phyloP scores from a whole-genome alignment of 2,797 vertebrate genomes.

The Scolopax rusticola region DNA sequence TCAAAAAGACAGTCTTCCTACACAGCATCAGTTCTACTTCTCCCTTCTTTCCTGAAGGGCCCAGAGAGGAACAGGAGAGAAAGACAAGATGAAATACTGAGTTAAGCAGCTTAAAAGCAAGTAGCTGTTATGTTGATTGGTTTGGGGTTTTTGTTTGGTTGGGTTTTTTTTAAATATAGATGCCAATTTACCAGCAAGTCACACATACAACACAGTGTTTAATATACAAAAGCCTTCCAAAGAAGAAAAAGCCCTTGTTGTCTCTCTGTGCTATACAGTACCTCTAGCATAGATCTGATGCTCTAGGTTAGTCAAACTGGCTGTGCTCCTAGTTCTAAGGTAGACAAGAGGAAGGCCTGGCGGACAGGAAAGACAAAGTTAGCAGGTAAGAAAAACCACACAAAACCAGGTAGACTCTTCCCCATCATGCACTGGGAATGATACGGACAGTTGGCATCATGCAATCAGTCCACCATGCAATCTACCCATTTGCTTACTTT shows the following conservation, averaged over 20 bases:
- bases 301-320: constrained; percentile 97
- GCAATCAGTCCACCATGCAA: background rate
- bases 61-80: background rate
- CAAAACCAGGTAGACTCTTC: background rate
- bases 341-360: constrained; percentile 95
- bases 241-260: background rate
- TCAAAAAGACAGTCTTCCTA: background rate
- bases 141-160: background rate
- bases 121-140: fast-evolving
- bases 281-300: constrained; percentile 96
- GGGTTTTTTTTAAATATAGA: background rate
- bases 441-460: background rate
- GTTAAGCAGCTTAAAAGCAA: background rate
- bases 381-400: constrained; percentile 69
- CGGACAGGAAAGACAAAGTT: constrained; percentile 90
- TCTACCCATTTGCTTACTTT: background rate
- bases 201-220: background rate
- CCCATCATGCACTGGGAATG: background rate
- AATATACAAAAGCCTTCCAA: constrained; percentile 17
- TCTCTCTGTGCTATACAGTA: constrained; percentile 84
- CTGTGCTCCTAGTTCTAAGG: constrained; percentile 99
- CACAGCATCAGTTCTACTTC: background rate
- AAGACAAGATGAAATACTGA: background rate
- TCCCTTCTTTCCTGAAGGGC: background rate
- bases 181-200: background rate